Evolutionary conservation across 2,797 vertebrate species (phyloP).

Genomic region (Hydrophis major): DNA sequence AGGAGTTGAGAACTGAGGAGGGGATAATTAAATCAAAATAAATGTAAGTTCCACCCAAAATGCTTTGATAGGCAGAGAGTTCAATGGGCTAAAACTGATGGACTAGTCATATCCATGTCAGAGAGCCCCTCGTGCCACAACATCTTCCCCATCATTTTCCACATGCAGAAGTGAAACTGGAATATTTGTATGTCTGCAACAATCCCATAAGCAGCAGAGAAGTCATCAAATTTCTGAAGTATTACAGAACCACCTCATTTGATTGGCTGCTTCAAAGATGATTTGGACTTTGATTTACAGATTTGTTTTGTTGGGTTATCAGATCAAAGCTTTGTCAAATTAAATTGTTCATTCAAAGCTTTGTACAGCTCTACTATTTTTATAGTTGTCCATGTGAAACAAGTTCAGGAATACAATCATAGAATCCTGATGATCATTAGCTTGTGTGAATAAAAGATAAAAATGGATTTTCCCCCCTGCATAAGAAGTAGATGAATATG

Average conservation of each 20-base stretch:
- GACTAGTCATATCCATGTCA: neutral
- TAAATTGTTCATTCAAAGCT: neutral
- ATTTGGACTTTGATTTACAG: neutral
- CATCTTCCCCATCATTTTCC: neutral
- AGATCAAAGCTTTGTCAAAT: neutral
- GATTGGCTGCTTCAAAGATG: neutral
- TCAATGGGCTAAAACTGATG: neutral
- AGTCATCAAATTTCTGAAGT: neutral
- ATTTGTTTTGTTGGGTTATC: neutral
- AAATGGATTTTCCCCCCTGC: neutral
- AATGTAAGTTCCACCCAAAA: neutral
- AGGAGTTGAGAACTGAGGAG: neutral
- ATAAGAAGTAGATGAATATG: neutral
- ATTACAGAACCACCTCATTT: neutral
- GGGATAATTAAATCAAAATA: neutral
- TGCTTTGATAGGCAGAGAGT: neutral
- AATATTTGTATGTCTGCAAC: neutral
- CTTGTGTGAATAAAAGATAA: neutral
- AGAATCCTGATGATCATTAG: neutral
- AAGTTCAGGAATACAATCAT: neutral
- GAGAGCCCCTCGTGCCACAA: neutral
- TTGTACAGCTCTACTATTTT: neutral
- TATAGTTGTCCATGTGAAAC: neutral
- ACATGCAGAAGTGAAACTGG: neutral
- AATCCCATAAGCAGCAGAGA: neutral